phyloP scores from a whole-genome alignment of 1,140 invertebrate genomes.

The Zophobas atratus region DNA sequence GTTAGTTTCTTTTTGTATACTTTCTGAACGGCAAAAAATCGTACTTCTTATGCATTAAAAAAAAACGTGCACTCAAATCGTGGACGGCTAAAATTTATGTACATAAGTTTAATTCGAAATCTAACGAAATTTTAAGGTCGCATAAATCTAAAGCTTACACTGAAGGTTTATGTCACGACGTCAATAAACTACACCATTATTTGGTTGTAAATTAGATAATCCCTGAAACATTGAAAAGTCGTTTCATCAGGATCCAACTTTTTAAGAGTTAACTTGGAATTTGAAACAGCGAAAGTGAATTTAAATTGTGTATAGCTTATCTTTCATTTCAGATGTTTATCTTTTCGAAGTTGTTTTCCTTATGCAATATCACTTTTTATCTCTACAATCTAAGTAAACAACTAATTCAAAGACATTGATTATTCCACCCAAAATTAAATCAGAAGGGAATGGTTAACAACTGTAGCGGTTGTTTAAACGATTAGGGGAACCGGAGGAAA shows the following conservation, averaged over 20 bases:
- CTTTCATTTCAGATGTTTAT: slow-evolving; percentile 25
- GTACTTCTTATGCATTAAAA: no score
- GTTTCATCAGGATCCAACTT: slow-evolving; percentile 10
- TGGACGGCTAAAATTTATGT: no score
- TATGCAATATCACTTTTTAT: slow-evolving; percentile 17
- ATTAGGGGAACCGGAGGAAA: no score
- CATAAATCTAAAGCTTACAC: slow-evolving; percentile 9
- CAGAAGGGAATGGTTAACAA: no score
- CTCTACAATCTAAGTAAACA: slow-evolving; percentile 1
- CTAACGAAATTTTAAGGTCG: background rate
- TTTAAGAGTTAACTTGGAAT: slow-evolving; percentile 1
- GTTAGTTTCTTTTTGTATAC: no score
- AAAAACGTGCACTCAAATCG: no score
- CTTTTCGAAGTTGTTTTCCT: slow-evolving; percentile 11
- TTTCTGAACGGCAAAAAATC: no score
- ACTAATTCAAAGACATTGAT: background rate
- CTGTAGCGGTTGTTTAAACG: no score
- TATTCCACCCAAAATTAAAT: no score
- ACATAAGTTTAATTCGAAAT: no score
- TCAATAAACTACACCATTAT: background rate
- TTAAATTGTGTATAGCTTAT: slow-evolving; percentile 12
- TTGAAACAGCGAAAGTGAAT: slow-evolving; percentile 20
- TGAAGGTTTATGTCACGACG: background rate
- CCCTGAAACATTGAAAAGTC: slow-evolving; percentile 21
- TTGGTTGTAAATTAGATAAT: slow-evolving; percentile 14